Percentiles rank a stretch among this genome's conserved stretches.
Conservation (phyloP, 1,140 invertebrate genomes). For the Mercenaria mercenaria region DNA sequence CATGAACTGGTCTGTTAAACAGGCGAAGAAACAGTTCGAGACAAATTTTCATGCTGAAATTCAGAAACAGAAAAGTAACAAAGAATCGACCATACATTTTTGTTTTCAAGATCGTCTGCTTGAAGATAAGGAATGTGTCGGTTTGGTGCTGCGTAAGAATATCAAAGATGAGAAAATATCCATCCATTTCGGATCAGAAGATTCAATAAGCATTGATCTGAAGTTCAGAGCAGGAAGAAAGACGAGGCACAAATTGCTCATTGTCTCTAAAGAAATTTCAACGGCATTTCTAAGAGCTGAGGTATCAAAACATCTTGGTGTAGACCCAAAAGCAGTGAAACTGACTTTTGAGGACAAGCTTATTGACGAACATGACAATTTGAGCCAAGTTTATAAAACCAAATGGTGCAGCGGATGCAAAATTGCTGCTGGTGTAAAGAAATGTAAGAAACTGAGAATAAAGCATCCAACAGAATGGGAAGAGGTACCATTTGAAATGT, state of each 20-base stretch:
- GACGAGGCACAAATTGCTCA: constrained; percentile 29
- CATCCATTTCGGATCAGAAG: constrained; percentile 14
- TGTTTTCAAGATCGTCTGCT: constrained; percentile 25
- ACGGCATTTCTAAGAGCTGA: neutral
- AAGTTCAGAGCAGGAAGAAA: neutral
- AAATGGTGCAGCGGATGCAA: constrained; percentile 35
- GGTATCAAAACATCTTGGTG: constrained; percentile 5
- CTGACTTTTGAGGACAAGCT: constrained; percentile 29
- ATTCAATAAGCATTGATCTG: constrained; percentile 18
- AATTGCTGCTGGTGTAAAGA: constrained; percentile 39
- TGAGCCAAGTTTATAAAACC: neutral
- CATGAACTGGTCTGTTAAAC: neutral
- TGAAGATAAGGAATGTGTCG: constrained; percentile 18
- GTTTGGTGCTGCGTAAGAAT: constrained; percentile 16
- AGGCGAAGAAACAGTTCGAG: constrained; percentile 10
- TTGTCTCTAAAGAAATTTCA: constrained; percentile 5
- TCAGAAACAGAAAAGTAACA: neutral
- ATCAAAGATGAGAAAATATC: constrained; percentile 13
- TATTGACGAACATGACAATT: constrained; percentile 36
- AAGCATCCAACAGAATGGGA: constrained; percentile 8
- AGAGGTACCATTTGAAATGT: constrained; percentile 48
- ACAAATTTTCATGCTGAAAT: constrained; percentile 28
- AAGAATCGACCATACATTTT: constrained; percentile 7
- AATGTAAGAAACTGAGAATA: constrained; percentile 36
- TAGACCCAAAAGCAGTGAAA: constrained; percentile 40